Evolutionary conservation across 2,888 invertebrate genomes (phyloP).

Genomic region (Capitulum mitella): DNA sequence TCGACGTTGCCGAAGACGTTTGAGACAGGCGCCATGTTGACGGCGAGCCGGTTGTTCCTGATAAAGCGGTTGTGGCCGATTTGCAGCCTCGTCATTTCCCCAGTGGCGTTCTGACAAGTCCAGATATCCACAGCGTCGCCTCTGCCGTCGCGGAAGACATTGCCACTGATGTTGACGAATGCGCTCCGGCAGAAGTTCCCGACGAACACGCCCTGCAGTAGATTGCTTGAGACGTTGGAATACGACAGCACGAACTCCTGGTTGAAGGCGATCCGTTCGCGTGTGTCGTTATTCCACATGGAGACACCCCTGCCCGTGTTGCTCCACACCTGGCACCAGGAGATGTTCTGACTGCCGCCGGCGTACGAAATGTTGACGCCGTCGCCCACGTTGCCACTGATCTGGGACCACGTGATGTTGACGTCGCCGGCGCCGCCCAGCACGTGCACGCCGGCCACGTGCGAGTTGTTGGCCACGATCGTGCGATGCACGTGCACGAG

Average conservation of each 20-base stretch:
- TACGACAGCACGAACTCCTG: not conserved
- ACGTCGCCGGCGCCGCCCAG: conserved; percentile 87
- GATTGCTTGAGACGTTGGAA: conserved; percentile 61
- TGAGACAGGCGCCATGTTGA: conserved; percentile 71
- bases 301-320: conserved; percentile 77
- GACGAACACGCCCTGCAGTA: conserved; percentile 78
- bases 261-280: conserved; percentile 47
- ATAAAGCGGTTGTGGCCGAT: conserved; percentile 80
- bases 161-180: conserved; percentile 84
- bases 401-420: conserved; percentile 80
- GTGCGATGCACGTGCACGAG: conserved; percentile 74
- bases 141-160: conserved; percentile 70
- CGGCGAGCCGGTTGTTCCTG: conserved; percentile 59
- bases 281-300: conserved; percentile 76
- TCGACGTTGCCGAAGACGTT: conserved; percentile 71
- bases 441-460: conserved; percentile 83
- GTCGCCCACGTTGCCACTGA: conserved; percentile 85
- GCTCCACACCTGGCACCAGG: conserved; percentile 71
- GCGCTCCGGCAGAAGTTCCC: conserved; percentile 79
- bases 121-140: conserved; percentile 72
- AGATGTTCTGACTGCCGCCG: conserved; percentile 88
- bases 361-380: conserved; percentile 93
- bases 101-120: conserved; percentile 62
- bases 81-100: conserved; percentile 53
- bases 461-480: conserved; percentile 74